These are phyloP conservation scores for Rhodinocichla rosea DNA, from an alignment of 2,113 vertebrate species.

Conservation along the genomic window DNA sequence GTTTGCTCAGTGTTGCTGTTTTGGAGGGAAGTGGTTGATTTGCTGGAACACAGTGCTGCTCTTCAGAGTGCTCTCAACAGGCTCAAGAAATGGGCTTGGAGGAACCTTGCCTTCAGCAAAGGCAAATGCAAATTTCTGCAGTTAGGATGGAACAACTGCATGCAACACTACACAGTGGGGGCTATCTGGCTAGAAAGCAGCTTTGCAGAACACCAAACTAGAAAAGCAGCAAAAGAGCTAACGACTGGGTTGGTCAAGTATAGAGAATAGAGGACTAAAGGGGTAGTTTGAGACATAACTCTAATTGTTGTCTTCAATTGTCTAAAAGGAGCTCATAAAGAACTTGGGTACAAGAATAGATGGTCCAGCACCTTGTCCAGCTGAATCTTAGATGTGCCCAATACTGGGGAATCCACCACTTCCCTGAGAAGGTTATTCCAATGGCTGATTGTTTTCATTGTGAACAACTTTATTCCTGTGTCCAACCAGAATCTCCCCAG, in stretches of 20 bases:
- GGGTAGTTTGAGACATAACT: not conserved
- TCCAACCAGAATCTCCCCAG: not conserved
- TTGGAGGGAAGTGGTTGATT: not conserved
- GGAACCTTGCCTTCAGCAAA: not conserved
- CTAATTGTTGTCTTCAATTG: not conserved
- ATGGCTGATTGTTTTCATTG: not conserved
- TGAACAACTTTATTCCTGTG: not conserved
- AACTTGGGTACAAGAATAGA: not conserved
- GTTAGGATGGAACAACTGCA: not conserved
- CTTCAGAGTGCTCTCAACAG: not conserved
- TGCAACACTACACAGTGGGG: not conserved
- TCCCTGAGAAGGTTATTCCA: not conserved
- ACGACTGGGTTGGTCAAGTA: not conserved
- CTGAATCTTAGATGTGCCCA: not conserved
- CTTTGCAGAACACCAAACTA: not conserved
- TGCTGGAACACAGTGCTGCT: not conserved
- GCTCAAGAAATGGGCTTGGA: not conserved
- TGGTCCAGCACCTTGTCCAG: not conserved
- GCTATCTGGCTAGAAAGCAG: not conserved
- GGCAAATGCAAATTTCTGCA: not conserved
- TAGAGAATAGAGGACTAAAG: not conserved
- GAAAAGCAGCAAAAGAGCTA: not conserved
- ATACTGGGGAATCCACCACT: not conserved
- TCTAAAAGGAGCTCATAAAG: not conserved
- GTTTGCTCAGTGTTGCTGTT: not conserved